Evolutionary conservation across 2,113 vertebrate species (phyloP), one percentile per base, ranked within the genome.

Genomic region (Hyla sarda): DNA sequence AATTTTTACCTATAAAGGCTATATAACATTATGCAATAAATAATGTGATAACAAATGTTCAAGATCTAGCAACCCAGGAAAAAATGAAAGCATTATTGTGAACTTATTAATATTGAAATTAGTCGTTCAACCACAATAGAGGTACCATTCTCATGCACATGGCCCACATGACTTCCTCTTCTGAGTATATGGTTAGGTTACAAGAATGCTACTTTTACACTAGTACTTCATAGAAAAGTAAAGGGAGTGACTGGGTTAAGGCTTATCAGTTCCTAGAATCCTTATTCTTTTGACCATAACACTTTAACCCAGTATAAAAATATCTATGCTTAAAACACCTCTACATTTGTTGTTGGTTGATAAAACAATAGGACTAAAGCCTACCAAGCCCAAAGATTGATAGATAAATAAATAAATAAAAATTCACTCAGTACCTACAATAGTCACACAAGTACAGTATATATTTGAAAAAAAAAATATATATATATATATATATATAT

Each of bases 171-270:
- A 72, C 47, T 54, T 83, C 48, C 14, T 62, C 21, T 83, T 72
- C 62, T 72, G 23, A 72, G 82, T 83, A 83, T 14, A 56, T n/a
- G 48, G 45, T 71, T 30, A 32, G 25, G 65, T 71, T 54, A 82
- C 47, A 54, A 67, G 47, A 82, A 82, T 83, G 32, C 14, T 25
- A 30, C 32, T 37, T 54, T 69, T 28, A 52, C 30, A 82, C 45
- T 50, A 54, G 13, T 32, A 71, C 23, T 82, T 82, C 81, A 69
- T n/a, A 83, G 82, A 83, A 83, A 28, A 25, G 47, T 12, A 19
- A 41, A 73, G 5, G 12, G 48, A 41, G 65, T 83, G 47, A 83
- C 21, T 71, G 28, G n/a, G 28, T 23, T 62, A 82, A 50, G n/a
- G 12, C n/a, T 67, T 14, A 54, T 54, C n/a, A 82, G 34, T 72